These are phyloP conservation scores for Thryonomys swinderianus DNA, from an alignment of 2,113 vertebrate genomes.

Conservation along the genomic window DNA sequence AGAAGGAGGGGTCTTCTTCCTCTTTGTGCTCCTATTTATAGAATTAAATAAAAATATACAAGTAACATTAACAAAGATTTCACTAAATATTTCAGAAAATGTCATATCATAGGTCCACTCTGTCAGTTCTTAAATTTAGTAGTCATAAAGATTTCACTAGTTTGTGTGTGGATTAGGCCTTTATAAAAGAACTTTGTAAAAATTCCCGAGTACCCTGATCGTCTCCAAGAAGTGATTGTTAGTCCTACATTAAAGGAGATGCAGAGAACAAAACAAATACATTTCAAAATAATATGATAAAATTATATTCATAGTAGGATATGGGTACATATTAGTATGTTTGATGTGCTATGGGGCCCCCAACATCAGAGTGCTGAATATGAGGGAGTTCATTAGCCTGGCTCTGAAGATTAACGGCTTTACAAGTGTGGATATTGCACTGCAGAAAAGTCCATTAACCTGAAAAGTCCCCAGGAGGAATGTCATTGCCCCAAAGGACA, in stretches of 20 bases:
- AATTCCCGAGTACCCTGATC: conserved; percentile 1
- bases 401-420: not conserved
- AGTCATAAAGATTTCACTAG: not conserved
- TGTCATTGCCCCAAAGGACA: not conserved
- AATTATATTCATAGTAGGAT: not conserved
- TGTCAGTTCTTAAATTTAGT: not conserved
- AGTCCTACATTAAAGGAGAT: not conserved
- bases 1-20: not conserved
- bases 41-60: not conserved
- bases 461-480: not conserved
- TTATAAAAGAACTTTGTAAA: conserved; percentile 12
- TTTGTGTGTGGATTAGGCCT: not conserved
- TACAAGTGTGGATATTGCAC: not conserved
- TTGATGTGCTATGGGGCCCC: not conserved
- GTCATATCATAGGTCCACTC: not conserved
- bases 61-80: conserved; percentile 9
- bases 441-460: not conserved
- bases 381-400: not conserved
- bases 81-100: not conserved
- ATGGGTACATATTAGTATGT: not conserved
- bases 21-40: no score
- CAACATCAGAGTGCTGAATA: not conserved
- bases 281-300: not conserved
- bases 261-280: not conserved
- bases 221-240: not conserved